Evolutionary conservation across 2,888 invertebrate genomes (phyloP).

Genomic region (Leptogaster cylindrica): DNA sequence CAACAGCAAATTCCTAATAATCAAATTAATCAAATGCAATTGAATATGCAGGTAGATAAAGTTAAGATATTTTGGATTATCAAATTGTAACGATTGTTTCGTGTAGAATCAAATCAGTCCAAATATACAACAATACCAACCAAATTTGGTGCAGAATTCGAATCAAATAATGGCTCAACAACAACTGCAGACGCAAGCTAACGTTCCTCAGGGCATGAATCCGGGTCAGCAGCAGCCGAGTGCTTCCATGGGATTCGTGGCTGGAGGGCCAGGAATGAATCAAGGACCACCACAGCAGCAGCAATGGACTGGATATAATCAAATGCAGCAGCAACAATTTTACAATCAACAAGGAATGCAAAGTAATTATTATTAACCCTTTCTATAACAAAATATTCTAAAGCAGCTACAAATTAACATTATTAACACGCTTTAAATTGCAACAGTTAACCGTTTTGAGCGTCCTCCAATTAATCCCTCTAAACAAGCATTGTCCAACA

Average conservation of each 20-base stretch:
- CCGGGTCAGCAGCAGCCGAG: constrained; percentile 55
- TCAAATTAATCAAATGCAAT: constrained; percentile 60
- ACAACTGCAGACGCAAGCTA: constrained; percentile 56
- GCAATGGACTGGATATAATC: constrained; percentile 59
- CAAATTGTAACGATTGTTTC: constrained; percentile 5
- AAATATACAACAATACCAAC: constrained; percentile 62
- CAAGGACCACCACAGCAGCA: constrained; percentile 59
- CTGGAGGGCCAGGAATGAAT: constrained; percentile 60
- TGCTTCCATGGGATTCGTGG: constrained; percentile 58
- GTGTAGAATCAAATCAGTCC: constrained; percentile 54
- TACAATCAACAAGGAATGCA: constrained; percentile 60
- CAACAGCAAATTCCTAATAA: constrained; percentile 56
- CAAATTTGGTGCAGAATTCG: constrained; percentile 62
- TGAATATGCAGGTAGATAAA: constrained; percentile 51
- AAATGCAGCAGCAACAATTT: constrained; percentile 55
- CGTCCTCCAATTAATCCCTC: constrained; percentile 70
- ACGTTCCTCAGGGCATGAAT: constrained; percentile 56
- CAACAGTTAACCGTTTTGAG: constrained; percentile 60
- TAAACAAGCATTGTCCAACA: constrained; percentile 85
- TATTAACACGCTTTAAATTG: constrained; percentile 1
- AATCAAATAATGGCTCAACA: constrained; percentile 61
- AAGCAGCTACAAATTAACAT: neutral
- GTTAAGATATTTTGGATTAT: constrained; percentile 11
- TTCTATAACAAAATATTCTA: neutral
- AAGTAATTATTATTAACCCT: constrained; percentile 52